Percentiles rank a stretch among this genome's conserved stretches.
These are phyloP conservation scores for Tragopan temminckii DNA, from an alignment of 2,797 vertebrate species.

Conservation along the genomic window DNA sequence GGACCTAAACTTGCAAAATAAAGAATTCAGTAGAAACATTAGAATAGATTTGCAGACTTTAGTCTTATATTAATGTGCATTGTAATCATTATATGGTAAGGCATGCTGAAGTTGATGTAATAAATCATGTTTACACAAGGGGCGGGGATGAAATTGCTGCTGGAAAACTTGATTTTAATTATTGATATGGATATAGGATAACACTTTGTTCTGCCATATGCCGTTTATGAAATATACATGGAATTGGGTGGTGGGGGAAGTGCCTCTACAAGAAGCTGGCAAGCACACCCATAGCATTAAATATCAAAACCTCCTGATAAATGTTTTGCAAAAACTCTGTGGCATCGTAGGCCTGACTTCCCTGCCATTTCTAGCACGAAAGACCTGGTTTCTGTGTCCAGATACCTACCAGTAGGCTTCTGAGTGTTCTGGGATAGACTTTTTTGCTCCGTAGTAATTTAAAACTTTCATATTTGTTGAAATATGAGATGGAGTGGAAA, in stretches of 20 bases:
- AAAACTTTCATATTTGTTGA: background rate
- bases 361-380: background rate
- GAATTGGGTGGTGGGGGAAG: background rate
- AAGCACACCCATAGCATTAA: background rate
- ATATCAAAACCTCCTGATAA: background rate
- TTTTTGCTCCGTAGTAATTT: background rate
- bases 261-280: accelerated
- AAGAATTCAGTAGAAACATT: background rate
- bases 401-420: background rate
- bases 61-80: background rate
- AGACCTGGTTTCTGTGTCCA: background rate
- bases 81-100: background rate
- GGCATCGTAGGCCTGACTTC: background rate
- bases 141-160: background rate
- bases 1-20: background rate
- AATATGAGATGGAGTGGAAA: background rate
- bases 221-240: background rate
- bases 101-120: background rate
- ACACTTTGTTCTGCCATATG: background rate
- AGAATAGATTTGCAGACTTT: background rate
- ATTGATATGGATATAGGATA: slow-evolving; percentile 4
- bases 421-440: background rate
- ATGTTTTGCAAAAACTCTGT: background rate
- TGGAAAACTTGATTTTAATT: slow-evolving; percentile 29
- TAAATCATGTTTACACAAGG: background rate